A percentile compares a stretch with the other conserved stretches of the same genome.
phyloP scores from a whole-genome alignment of 2,113 vertebrate genomes.

The Heterochromis multidens region DNA sequence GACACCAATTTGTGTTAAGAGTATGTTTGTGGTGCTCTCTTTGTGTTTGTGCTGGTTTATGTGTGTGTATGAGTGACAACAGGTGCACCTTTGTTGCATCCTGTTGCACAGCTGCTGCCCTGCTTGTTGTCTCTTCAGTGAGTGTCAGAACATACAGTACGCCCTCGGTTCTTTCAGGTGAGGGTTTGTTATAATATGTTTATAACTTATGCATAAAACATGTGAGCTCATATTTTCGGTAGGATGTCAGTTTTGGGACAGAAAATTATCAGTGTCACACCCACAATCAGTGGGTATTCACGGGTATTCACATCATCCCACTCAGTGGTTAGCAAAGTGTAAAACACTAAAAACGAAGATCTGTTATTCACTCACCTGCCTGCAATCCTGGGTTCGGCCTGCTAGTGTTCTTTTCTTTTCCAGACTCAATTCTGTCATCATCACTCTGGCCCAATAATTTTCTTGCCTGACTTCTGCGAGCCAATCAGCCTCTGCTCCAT shows the following conservation, averaged over 20 bases:
- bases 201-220: background rate
- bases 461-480: background rate
- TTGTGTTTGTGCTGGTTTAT: background rate
- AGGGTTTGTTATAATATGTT: background rate
- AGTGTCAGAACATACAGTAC: background rate
- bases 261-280: background rate
- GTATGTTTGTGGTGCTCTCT: constrained; percentile 4
- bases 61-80: constrained; percentile 26
- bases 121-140: constrained; percentile 27
- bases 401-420: too few relatives aligned
- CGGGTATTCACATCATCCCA: background rate
- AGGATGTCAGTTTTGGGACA: background rate
- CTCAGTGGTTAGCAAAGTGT: background rate
- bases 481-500: background rate
- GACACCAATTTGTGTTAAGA: background rate
- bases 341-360: background rate
- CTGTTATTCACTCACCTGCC: background rate
- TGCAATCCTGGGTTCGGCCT: background rate
- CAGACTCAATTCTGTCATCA: too few relatives aligned
- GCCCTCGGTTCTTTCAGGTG: background rate
- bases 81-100: constrained; percentile 64
- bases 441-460: background rate
- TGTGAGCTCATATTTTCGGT: background rate
- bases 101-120: constrained; percentile 53
- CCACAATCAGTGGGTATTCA: background rate